Percentiles rank a stretch among this genome's conserved stretches.
Evolutionary conservation across 2,888 invertebrate species (phyloP).

Genomic region (Laspeyria flexula): DNA sequence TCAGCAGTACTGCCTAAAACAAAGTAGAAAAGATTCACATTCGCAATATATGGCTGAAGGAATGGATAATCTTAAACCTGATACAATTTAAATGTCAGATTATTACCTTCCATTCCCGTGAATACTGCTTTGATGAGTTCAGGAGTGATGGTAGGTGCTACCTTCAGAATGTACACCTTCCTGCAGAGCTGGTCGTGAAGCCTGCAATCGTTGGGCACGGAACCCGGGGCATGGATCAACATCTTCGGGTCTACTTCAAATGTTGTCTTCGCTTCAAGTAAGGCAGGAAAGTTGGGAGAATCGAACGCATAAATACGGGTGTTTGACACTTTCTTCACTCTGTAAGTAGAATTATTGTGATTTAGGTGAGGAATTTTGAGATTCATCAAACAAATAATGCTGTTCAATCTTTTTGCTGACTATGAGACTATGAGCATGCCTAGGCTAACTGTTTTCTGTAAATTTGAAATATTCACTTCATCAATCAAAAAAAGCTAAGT

Average conservation of each 20-base stretch:
- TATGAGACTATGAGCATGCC: too few relatives aligned
- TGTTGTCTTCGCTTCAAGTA: slow-evolving; percentile 87
- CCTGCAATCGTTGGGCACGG: slow-evolving; percentile 86
- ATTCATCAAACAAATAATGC: too few relatives aligned
- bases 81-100: neutral
- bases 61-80: too few relatives aligned
- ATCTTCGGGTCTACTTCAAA: slow-evolving; percentile 91
- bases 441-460: too few relatives aligned
- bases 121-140: slow-evolving; percentile 90
- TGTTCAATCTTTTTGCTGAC: too few relatives aligned
- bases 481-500: too few relatives aligned
- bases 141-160: slow-evolving; percentile 96
- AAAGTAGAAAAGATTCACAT: too few relatives aligned
- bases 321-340: slow-evolving; percentile 92
- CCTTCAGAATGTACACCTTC: slow-evolving; percentile 94
- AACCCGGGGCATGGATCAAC: slow-evolving; percentile 70
- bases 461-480: too few relatives aligned
- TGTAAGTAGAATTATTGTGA: slow-evolving; percentile 40
- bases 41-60: too few relatives aligned
- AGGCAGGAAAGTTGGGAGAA: slow-evolving; percentile 93
- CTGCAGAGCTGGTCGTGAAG: slow-evolving; percentile 91
- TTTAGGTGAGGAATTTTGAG: too few relatives aligned
- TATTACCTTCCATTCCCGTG: slow-evolving; percentile 88
- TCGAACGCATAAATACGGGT: slow-evolving; percentile 93
- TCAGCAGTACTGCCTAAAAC: too few relatives aligned